A percentile compares a stretch with the other conserved stretches of the same genome.
phyloP scores from a whole-genome alignment of 2,113 vertebrate species.

The Colistium nudipinnis region DNA sequence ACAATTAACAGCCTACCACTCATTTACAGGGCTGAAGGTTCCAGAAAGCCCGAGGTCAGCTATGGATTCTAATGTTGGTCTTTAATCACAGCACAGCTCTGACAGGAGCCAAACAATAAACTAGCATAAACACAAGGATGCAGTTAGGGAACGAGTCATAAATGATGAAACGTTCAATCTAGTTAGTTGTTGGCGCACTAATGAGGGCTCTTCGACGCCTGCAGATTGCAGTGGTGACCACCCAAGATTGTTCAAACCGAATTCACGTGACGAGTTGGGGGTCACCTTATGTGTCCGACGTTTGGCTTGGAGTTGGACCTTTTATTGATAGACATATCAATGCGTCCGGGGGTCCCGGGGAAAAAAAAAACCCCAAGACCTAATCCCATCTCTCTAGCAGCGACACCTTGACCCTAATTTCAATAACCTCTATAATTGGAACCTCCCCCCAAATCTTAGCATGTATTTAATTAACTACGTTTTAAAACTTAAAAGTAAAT shows the following conservation, averaged over 20 bases:
- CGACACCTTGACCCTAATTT: too few species aligned
- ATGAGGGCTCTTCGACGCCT: slow-evolving; percentile 49
- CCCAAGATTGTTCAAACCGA: slow-evolving; percentile 34
- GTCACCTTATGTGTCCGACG: slow-evolving; percentile 39
- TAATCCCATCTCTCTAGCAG: too few species aligned
- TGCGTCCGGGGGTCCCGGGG: too few species aligned
- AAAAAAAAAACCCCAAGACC: too few species aligned
- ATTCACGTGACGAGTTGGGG: not conserved
- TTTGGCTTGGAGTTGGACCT: too few species aligned
- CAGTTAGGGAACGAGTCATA: slow-evolving; percentile 34
- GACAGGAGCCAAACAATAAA: slow-evolving; percentile 60
- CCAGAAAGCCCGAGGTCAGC: slow-evolving; percentile 77
- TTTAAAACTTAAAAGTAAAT: too few species aligned
- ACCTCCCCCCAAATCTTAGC: too few species aligned
- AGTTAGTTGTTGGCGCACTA: slow-evolving; percentile 28
- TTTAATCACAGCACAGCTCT: slow-evolving; percentile 74
- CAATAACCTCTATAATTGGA: too few species aligned
- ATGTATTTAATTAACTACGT: too few species aligned
- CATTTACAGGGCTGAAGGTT: slow-evolving; percentile 63
- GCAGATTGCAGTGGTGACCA: slow-evolving; percentile 55
- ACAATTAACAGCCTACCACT: slow-evolving; percentile 72
- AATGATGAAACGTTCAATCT: slow-evolving; percentile 52
- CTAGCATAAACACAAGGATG: slow-evolving; percentile 53
- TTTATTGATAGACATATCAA: too few species aligned
- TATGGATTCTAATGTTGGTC: slow-evolving; percentile 71